Conservation (phyloP, 2,113 vertebrate species). For the Mormyrus lacerda region DNA sequence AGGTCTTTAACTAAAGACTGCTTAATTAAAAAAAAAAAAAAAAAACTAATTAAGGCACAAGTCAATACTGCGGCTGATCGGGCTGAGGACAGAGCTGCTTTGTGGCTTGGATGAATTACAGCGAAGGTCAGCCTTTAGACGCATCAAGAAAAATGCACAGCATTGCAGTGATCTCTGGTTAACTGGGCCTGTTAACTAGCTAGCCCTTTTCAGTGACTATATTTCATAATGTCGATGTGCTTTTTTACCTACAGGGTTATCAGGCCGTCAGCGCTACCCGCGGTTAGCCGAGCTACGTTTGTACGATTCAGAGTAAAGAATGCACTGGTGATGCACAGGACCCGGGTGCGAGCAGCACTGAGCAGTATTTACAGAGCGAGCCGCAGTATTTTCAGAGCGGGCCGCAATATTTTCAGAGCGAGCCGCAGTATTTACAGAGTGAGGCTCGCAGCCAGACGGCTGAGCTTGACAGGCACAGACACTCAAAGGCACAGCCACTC, state of each 20-base stretch:
- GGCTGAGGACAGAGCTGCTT: background rate
- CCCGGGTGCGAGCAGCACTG: background rate
- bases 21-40: conserved; percentile 12
- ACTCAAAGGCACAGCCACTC: background rate
- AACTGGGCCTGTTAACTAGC: background rate
- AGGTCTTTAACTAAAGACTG: conserved; percentile 17
- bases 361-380: background rate
- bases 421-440: background rate
- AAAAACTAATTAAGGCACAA: conserved; percentile 12
- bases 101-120: conserved; percentile 7
- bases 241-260: background rate
- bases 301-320: background rate
- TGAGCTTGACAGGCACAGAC: background rate
- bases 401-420: background rate
- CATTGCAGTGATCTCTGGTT: background rate
- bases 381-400: background rate
- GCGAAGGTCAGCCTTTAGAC: background rate
- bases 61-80: conserved; percentile 8
- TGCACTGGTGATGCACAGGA: background rate
- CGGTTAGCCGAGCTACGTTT: background rate
- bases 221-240: background rate
- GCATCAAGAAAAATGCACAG: background rate
- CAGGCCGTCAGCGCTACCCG: background rate
- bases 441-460: background rate
- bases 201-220: background rate